Evolutionary conservation across 2,888 invertebrate species (phyloP), one percentile per base, ranked within the genome.

Genomic region (Dynastes hyllus): DNA sequence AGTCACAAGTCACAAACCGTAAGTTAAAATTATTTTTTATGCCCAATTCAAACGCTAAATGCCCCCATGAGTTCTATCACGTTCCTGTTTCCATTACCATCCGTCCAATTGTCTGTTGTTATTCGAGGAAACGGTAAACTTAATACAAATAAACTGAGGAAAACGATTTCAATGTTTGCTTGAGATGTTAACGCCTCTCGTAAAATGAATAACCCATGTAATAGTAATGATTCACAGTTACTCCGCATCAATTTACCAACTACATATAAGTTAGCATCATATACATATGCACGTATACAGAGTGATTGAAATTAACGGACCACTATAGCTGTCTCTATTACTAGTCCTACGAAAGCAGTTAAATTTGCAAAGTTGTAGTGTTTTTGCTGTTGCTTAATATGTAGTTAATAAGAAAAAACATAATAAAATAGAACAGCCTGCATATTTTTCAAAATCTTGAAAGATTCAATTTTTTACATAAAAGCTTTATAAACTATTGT

Each of bases 1-100:
- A 45, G 11, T 45, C 8, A 55, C 55, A n/a, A 55, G n/a, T 3
- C 5, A 13, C 4, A 16, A 16, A 16, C 6, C n/a, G 55, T 55
- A 55, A 55, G 55, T 55, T 55, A 55, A 55, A 55, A 55, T 55
- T 16, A 2, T 13, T 55, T n/a, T 55, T 55, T 55, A 55, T 32
- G 11, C 45, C 45, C 0, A 45, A 45, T 45, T 13, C n/a, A 22
- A 16, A 8, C 11, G 45, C 55, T 5, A 22, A 55, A 45, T 45
- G 45, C 16, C 6, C 3, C 4, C 22, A 55, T 55, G 22, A 22
- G n/a, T 55, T 16, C 55, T 8, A 55, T 55, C 45, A 55, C 55
- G 22, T 55, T 53, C 13, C 45, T 45, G 45, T 45, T 45, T 55
- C 55, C 16, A 55, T 55, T n/a, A 16, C 22, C 22, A n/a, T 55